Evolutionary conservation across 2,113 vertebrate species (phyloP).

Genomic region (Dicentrarchus labrax): DNA sequence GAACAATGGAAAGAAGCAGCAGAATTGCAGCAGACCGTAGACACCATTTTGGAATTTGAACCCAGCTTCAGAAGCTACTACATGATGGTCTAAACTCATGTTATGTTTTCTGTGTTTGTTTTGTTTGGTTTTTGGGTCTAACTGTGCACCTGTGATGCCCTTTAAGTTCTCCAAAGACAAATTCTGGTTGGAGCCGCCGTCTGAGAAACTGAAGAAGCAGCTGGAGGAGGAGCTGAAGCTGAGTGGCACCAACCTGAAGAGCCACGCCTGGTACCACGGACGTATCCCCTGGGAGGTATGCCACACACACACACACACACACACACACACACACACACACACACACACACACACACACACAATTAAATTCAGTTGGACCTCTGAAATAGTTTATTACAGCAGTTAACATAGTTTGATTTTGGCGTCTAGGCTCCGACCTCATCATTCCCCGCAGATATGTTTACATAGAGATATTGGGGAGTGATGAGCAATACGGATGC

Average conservation of each 20-base stretch:
- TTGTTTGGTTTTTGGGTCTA: not conserved
- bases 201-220: constrained; percentile 91
- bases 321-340: constrained; percentile 13
- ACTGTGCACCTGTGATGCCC: constrained; percentile 45
- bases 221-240: constrained; percentile 94
- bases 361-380: not conserved
- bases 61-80: not conserved
- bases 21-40: not conserved
- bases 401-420: too few species aligned
- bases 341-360: constrained; percentile 28
- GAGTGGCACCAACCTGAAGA: constrained; percentile 89
- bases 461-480: too few species aligned
- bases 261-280: constrained; percentile 95
- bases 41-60: not conserved
- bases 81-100: not conserved
- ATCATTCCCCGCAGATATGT: too few species aligned
- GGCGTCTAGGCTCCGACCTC: too few species aligned
- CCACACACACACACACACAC: constrained; percentile 30
- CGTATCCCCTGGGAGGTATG: constrained; percentile 92
- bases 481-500: too few species aligned
- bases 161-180: constrained; percentile 94
- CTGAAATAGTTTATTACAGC: too few species aligned
- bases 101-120: not conserved
- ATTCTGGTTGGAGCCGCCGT: constrained; percentile 89
- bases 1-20: not conserved